Percentiles rank a stretch among this genome's conserved stretches.
Evolutionary conservation across 1,140 invertebrate species (phyloP).

Genomic region (Anagrus nilaparvatae): DNA sequence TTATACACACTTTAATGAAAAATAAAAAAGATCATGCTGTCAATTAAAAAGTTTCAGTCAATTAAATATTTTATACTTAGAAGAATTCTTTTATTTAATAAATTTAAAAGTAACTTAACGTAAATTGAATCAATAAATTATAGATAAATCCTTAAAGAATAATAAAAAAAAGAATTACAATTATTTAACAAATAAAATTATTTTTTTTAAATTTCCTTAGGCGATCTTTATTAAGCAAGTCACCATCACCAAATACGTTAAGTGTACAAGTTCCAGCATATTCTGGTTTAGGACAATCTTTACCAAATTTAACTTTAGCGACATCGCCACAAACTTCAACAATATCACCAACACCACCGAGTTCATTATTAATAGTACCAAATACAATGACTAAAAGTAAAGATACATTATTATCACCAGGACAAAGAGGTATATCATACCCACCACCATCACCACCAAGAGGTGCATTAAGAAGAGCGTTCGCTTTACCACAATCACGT

Average conservation of each 20-base stretch:
- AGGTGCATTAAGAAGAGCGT: slow-evolving; percentile 53
- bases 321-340: slow-evolving; percentile 42
- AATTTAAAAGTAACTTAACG: too few relatives aligned
- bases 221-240: slow-evolving; percentile 36
- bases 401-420: slow-evolving; percentile 40
- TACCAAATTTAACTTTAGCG: slow-evolving; percentile 57
- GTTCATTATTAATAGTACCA: slow-evolving; percentile 41
- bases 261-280: slow-evolving; percentile 60
- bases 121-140: too few relatives aligned
- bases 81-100: too few relatives aligned
- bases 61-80: too few relatives aligned
- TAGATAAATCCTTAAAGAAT: background rate
- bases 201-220: slow-evolving; percentile 22
- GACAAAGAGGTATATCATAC: slow-evolving; percentile 56
- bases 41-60: too few relatives aligned
- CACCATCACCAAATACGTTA: slow-evolving; percentile 58
- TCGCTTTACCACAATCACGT: slow-evolving; percentile 58
- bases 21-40: too few relatives aligned
- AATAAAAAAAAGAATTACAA: slow-evolving; percentile 6
- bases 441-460: slow-evolving; percentile 65
- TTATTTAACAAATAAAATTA: slow-evolving; percentile 1
- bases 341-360: slow-evolving; percentile 37
- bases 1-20: too few relatives aligned
- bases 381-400: slow-evolving; percentile 42
- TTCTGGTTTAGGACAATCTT: slow-evolving; percentile 55